These are phyloP conservation scores for Epizoanthus stellaris DNA, from an alignment of 92 coral and sea anemone genomes.

Conservation along the genomic window DNA sequence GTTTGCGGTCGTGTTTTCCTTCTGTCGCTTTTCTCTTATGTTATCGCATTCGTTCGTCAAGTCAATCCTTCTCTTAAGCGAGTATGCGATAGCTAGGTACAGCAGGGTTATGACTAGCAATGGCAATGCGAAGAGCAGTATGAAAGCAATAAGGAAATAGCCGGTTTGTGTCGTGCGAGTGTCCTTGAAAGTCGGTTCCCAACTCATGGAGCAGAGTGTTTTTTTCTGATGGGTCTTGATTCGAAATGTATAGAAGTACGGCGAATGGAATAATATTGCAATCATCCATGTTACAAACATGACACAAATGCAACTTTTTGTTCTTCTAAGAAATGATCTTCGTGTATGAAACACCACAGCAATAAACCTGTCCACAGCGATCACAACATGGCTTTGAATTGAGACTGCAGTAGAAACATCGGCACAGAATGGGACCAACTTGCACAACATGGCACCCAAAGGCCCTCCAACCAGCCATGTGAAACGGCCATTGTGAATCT, in stretches of 20 bases:
- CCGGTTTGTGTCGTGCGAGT: not conserved
- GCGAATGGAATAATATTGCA: not conserved
- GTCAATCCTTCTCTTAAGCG: not conserved
- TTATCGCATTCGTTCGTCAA: not conserved
- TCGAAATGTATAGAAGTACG: slow-evolving; percentile 16
- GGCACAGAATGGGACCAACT: slow-evolving; percentile 11
- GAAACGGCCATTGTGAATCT: slow-evolving; percentile 1
- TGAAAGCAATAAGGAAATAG: slow-evolving; percentile 5
- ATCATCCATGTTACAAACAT: not conserved
- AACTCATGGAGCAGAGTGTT: not conserved
- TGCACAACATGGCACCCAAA: not conserved
- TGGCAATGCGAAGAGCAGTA: not conserved
- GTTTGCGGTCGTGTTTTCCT: not conserved
- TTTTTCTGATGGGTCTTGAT: not conserved
- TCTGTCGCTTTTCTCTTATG: not conserved
- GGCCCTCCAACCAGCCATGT: not conserved
- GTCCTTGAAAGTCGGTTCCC: slow-evolving; percentile 10
- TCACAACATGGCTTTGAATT: slow-evolving; percentile 5
- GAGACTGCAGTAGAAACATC: slow-evolving; percentile 9
- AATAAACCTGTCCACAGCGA: slow-evolving; percentile 10
- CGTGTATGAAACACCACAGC: slow-evolving; percentile 1
- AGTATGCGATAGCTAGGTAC: not conserved
- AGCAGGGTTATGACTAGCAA: not conserved
- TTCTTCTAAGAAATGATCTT: not conserved
- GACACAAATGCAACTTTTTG: not conserved